Base-by-base conservation (phyloP, 2,113 vertebrate species). In the Dissostichus mawsoni region DNA sequence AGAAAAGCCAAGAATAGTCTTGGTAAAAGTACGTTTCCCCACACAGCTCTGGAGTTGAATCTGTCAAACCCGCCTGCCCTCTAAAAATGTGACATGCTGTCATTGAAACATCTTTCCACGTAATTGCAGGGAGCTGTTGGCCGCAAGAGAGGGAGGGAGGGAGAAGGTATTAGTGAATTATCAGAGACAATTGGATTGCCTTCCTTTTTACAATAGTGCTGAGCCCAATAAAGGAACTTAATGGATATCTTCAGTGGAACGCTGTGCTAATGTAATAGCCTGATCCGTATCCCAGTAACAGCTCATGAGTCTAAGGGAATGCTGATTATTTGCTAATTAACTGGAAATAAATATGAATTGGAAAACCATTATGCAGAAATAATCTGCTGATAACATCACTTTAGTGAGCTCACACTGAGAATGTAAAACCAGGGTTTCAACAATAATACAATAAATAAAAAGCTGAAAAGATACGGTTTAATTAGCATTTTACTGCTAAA, bases 281-380 rank as follows among this genome's bases (percentile, higher is more conserved):
- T 81, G 77, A 73, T 71, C 74, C 76, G 57, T 64, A 74, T 86
- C 83, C 78, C 66, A 55, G 47, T 76, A 83, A 73, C 77, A 81
- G 80, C 85, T 81, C 77, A 70, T 8, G 67, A 65, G 70, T 78
- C 74, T 72, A 64, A 78, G 70, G 55, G 55, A 83, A 81, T 41
- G 72, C 59, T 84, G 80, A 84, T 86, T 88, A 81, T 83, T 74
- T 76, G 68, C 50, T 80, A 85, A 90, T 89, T 87, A 82, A 81
- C 64, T 69, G 41, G 57, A 59, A 74, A 71, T 87, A 89, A 87
- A 87, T 87, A 80, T 74, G 63, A 76, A 76, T 58, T 55, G 29
- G 5, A 8, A 78, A 84, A 74, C 10, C 63, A 56, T 59, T 81
- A 25, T 11, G 52, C 44, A 68, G 69, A 58, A 45, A 65, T 20